These are phyloP conservation scores for Mungos mungo DNA, from an alignment of 2,113 vertebrate species.

Conservation along the genomic window DNA sequence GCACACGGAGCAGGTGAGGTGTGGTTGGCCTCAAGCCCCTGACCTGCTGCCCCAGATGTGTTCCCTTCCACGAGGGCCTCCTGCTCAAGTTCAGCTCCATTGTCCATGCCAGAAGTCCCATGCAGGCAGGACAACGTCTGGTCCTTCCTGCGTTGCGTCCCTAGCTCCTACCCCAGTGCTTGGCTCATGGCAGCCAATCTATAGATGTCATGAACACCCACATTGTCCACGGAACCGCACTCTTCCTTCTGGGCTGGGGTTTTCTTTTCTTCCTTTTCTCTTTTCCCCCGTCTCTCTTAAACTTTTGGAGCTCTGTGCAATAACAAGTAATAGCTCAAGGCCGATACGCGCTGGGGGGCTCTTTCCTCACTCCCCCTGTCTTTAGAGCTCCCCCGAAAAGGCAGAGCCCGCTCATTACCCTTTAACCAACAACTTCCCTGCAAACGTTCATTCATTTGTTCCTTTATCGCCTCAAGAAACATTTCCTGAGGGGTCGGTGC, in stretches of 20 bases:
- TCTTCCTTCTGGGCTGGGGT: neutral
- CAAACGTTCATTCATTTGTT: neutral
- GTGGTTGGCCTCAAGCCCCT: neutral
- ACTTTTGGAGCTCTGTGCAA: neutral
- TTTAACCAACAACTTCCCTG: neutral
- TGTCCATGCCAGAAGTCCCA: accelerated
- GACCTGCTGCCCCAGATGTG: neutral
- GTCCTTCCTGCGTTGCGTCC: accelerated
- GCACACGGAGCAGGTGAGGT: accelerated
- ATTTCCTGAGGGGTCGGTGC: neutral
- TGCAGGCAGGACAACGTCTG: no score
- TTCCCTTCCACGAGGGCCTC: neutral
- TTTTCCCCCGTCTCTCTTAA: neutral
- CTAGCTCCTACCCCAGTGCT: neutral
- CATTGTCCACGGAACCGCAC: accelerated
- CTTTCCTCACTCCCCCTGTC: neutral
- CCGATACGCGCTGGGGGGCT: neutral
- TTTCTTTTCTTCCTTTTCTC: neutral
- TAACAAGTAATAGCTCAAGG: neutral
- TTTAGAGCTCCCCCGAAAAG: neutral
- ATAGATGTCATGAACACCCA: neutral
- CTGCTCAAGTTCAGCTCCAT: neutral
- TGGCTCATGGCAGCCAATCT: accelerated
- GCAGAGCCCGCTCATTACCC: neutral
- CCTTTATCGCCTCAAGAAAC: neutral